Conservation (phyloP, 1,140 invertebrate genomes). For the Neelides sp. region DNA sequence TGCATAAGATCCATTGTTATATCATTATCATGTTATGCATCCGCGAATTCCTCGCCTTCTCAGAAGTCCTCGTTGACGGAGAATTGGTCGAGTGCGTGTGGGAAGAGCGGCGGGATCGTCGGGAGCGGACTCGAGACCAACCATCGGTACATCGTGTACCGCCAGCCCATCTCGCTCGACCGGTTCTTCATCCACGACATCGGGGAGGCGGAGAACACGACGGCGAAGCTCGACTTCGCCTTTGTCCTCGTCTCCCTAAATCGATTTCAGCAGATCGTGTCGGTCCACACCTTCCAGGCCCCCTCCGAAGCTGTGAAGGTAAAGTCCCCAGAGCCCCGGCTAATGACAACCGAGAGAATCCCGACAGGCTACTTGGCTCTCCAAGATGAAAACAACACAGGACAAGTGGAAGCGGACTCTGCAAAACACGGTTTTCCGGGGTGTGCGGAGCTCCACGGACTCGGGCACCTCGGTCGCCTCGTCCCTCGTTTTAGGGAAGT, state of each 20-base stretch:
- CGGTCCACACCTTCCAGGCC: conserved; percentile 46
- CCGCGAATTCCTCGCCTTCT: conserved; percentile 8
- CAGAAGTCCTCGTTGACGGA: conserved; percentile 44
- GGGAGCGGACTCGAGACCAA: conserved; percentile 34
- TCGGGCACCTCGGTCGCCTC: conserved; percentile 24
- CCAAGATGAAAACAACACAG: conserved; percentile 42
- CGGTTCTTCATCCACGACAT: conserved; percentile 54
- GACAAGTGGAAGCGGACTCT: conserved; percentile 44
- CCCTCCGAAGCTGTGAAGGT: conserved; percentile 43
- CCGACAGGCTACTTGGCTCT: conserved; percentile 40
- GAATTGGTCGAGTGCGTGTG: conserved; percentile 39
- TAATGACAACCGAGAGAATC: neutral
- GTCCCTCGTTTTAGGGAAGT: conserved; percentile 5
- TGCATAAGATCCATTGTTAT: too few relatives aligned
- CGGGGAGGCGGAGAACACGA: conserved; percentile 42
- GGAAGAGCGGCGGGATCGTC: conserved; percentile 34
- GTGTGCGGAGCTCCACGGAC: conserved; percentile 24
- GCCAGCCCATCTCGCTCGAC: conserved; percentile 53
- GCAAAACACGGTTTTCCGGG: conserved; percentile 40
- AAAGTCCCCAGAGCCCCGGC: conserved; percentile 16
- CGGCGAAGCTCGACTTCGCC: conserved; percentile 43
- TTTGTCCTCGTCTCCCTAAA: conserved; percentile 48
- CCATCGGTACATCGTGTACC: conserved; percentile 48
- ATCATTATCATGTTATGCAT: neutral
- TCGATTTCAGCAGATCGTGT: conserved; percentile 47